A percentile compares a stretch with the other conserved stretches of the same genome.
phyloP scores from a whole-genome alignment of 1,140 invertebrate genomes.

The Scaptomyza montana region DNA sequence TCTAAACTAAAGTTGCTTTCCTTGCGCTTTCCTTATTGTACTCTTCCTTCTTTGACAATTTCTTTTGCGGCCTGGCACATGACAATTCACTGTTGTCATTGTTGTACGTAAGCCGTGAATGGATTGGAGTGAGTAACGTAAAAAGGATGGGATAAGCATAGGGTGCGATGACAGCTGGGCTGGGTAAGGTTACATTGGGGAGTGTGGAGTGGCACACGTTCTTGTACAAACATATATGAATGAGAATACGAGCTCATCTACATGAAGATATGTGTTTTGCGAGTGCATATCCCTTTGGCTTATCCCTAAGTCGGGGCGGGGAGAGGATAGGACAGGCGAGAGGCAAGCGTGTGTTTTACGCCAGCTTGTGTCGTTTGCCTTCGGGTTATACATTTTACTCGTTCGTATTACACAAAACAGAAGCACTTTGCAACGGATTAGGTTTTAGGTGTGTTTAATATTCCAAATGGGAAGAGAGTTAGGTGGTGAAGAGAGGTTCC shows the following conservation, averaged over 20 bases:
- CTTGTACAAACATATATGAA: conserved; percentile 2
- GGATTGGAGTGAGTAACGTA: not conserved
- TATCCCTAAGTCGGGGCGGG: conserved; percentile 42
- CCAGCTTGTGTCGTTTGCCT: conserved; percentile 48
- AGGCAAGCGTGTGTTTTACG: conserved; percentile 41
- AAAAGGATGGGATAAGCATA: conserved; percentile 8
- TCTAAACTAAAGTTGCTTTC: conserved; percentile 45
- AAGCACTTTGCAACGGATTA: conserved; percentile 71
- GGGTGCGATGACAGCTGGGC: conserved; percentile 34
- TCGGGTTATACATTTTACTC: conserved; percentile 59
- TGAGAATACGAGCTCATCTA: conserved; percentile 34
- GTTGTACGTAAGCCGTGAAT: conserved; percentile 10
- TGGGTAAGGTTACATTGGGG: not conserved
- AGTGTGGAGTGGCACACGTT: conserved; percentile 19
- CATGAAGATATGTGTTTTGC: conserved; percentile 24
- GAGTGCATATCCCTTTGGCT: conserved; percentile 60
- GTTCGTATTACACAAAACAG: conserved; percentile 60
- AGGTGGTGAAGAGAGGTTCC: too few species aligned
- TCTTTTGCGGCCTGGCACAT: conserved; percentile 20
- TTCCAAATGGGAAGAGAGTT: not conserved
- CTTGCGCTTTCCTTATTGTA: conserved; percentile 14
- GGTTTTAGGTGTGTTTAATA: conserved; percentile 50
- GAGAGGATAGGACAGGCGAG: too few species aligned
- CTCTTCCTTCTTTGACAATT: conserved; percentile 10
- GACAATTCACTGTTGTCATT: conserved; percentile 34